Evolutionary conservation across 2,113 vertebrate genomes (phyloP).

Genomic region (Okapia johnstoni): DNA sequence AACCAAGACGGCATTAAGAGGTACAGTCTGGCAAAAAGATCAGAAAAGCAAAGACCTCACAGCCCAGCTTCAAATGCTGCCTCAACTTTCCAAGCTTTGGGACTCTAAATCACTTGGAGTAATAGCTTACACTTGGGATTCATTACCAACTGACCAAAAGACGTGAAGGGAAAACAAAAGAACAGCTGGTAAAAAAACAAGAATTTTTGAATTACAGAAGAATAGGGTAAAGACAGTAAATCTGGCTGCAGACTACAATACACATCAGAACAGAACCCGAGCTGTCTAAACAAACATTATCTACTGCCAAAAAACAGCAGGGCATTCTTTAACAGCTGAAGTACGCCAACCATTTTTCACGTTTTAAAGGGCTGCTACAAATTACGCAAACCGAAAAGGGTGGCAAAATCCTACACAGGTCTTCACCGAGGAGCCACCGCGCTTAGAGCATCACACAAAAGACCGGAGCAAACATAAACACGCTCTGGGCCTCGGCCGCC

Average conservation of each 20-base stretch:
- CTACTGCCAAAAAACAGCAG: neutral
- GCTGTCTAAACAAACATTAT: neutral
- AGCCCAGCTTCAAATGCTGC: neutral
- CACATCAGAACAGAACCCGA: neutral
- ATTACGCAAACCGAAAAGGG: neutral
- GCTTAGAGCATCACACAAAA: slow-evolving; percentile 65
- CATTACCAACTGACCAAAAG: slow-evolving; percentile 1
- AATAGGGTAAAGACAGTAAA: neutral
- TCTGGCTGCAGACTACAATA: neutral
- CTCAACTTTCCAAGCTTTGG: slow-evolving; percentile 38
- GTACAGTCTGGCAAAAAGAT: neutral
- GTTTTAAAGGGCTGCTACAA: neutral
- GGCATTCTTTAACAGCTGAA: neutral
- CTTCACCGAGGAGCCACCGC: neutral
- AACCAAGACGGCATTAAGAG: neutral
- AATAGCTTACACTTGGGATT: neutral
- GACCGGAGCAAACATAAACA: slow-evolving; percentile 34
- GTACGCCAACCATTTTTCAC: slow-evolving; percentile 21
- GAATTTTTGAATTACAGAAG: slow-evolving; percentile 18
- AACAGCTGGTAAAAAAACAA: neutral
- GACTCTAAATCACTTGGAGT: neutral
- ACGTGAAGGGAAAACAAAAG: neutral
- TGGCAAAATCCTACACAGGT: neutral
- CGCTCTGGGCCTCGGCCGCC: slow-evolving; percentile 4
- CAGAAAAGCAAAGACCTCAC: neutral